Evolutionary conservation across 2,888 invertebrate genomes (phyloP), one percentile per base, ranked within the genome.

Genomic region (Auanema sp.): DNA sequence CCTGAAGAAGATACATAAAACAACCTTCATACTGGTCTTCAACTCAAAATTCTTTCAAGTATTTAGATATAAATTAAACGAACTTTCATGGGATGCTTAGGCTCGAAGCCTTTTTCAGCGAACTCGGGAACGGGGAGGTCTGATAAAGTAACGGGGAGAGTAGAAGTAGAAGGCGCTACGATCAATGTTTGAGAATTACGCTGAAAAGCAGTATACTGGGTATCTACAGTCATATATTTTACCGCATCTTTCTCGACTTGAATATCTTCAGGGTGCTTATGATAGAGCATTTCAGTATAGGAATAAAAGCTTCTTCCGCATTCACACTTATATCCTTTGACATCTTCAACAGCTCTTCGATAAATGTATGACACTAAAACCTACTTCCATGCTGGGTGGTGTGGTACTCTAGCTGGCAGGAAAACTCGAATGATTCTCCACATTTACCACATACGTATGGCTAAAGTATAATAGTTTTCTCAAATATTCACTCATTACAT

Each of bases 231-330:
- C 5, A 18, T 40, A 16, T 10, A 5, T 16, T 24, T 11, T 12
- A 63, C 63, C 63, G 44, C 57, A 18, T 58, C 60, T 10, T 63
- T 63, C 42, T 63, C 63, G 24, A 43, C 43, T n/a, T 58, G 40
- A 12, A 61, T 47, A 50, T 81, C 81, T 52, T 77, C 81, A 2
- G 79, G 77, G 58, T 83, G 83, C 33, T 74, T 75, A 68, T 83
- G 83, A 69, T 83, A 80, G 40, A 83, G 69, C 71, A 83, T 71
- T 68, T 83, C 83, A 0, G 82, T 82, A 65, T 83, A 83, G 21
- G 78, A 75, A 60, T 69, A 79, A 66, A 83, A 83, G 8, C 78
- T 78, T 14, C 82, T 70, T 18, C 83, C 83, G 58, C 83, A 83
- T 21, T 83, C 79, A 58, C 83, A 83, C 60, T 80, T 81, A 66